These are phyloP conservation scores for Campoletis sonorensis DNA, from an alignment of 1,140 invertebrate species.

Conservation along the genomic window DNA sequence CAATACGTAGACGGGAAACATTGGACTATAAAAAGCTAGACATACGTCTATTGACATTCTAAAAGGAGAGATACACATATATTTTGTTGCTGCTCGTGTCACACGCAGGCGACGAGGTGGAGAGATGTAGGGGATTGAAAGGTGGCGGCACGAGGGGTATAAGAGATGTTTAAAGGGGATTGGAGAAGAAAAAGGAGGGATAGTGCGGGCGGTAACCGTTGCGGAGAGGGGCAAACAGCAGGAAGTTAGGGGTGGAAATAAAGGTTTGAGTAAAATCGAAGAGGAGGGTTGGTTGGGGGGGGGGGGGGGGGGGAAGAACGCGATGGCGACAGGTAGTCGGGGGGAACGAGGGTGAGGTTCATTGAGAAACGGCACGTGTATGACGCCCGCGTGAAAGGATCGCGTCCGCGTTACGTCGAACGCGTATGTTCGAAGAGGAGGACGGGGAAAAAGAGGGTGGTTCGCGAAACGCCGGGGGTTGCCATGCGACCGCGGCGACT, in stretches of 20 bases:
- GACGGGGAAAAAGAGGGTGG: neutral
- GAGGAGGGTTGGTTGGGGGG: constrained; percentile 24
- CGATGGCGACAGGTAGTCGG: constrained; percentile 9
- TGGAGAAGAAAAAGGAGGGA: neutral
- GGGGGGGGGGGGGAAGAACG: constrained; percentile 9
- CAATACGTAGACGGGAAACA: constrained; percentile 11
- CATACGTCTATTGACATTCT: constrained; percentile 10
- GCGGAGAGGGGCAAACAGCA: neutral
- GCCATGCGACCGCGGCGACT: constrained; percentile 46
- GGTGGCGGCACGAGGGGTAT: neutral
- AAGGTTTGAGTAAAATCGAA: neutral
- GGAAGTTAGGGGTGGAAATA: constrained; percentile 3
- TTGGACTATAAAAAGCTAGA: constrained; percentile 13
- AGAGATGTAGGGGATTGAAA: neutral
- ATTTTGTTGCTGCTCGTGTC: neutral
- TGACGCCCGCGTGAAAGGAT: constrained; percentile 38
- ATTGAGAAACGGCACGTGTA: constrained; percentile 57
- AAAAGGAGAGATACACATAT: neutral
- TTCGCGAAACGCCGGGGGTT: constrained; percentile 40
- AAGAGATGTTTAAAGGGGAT: too few relatives aligned
- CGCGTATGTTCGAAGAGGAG: neutral
- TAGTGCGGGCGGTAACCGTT: neutral
- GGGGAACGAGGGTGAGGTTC: constrained; percentile 39
- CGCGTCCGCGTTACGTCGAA: constrained; percentile 9
- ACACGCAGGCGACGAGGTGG: neutral